A percentile compares a stretch with the other conserved stretches of the same genome.
Evolutionary conservation across 2,888 invertebrate genomes (phyloP).

Genomic region (Plebejus melissa): DNA sequence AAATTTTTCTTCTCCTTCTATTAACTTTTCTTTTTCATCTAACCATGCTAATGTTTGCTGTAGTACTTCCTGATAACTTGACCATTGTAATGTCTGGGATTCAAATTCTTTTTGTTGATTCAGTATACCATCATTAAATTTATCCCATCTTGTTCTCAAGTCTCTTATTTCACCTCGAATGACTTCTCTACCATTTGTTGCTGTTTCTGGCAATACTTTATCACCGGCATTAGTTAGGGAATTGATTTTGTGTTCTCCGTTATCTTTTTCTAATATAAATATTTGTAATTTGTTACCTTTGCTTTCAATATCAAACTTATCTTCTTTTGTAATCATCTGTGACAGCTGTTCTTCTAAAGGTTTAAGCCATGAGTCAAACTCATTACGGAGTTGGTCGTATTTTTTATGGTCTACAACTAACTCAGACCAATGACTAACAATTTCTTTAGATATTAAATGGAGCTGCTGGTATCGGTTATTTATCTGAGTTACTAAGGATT

Average conservation of each 20-base stretch:
- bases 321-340: conserved; percentile 82
- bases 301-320: conserved; percentile 82
- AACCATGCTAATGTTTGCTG: conserved; percentile 92
- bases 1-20: conserved; percentile 84
- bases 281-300: conserved; percentile 84
- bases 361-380: conserved; percentile 87
- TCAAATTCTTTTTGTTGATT: conserved; percentile 92
- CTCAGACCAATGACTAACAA: conserved; percentile 89
- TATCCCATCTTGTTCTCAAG: conserved; percentile 92
- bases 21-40: conserved; percentile 88
- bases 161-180: conserved; percentile 91
- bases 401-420: conserved; percentile 90
- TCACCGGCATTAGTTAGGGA: conserved; percentile 89
- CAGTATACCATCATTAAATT: conserved; percentile 88
- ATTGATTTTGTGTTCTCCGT: conserved; percentile 88
- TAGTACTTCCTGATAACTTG: conserved; percentile 91
- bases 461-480: conserved; percentile 91
- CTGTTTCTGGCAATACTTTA: conserved; percentile 94
- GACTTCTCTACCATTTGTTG: conserved; percentile 92
- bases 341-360: conserved; percentile 84
- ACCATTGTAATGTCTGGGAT: conserved; percentile 89
- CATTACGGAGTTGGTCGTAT: conserved; percentile 86
- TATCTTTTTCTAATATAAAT: conserved; percentile 88
- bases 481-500: conserved; percentile 93
- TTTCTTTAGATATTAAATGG: conserved; percentile 90